These are phyloP conservation scores for Gambusia holbrooki DNA, from an alignment of 2,113 vertebrate species.

Conservation along the genomic window DNA sequence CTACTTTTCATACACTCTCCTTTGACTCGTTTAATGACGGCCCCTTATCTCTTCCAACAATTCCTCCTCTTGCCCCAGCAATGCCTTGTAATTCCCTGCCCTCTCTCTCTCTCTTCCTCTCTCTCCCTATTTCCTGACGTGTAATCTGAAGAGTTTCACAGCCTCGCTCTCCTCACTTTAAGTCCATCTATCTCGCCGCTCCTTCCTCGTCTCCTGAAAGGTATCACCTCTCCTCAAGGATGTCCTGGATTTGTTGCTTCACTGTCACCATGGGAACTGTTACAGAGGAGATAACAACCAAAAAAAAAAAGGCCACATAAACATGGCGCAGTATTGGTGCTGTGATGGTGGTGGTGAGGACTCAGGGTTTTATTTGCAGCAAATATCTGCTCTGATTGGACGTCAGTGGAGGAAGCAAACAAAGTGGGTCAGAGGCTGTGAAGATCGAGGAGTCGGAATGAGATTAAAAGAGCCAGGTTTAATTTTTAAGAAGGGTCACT, in stretches of 20 bases:
- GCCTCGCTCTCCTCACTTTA: conserved; percentile 13
- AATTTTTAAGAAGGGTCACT: conserved; percentile 11
- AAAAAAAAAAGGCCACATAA: conserved; percentile 22
- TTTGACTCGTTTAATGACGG: background rate
- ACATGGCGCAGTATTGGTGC: conserved; percentile 12
- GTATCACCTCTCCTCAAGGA: conserved; percentile 79
- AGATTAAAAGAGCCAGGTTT: background rate
- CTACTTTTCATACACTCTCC: background rate
- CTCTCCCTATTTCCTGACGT: background rate
- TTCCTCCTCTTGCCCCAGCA: background rate
- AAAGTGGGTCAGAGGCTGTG: conserved; percentile 25
- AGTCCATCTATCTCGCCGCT: conserved; percentile 21
- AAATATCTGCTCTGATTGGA: conserved; percentile 13
- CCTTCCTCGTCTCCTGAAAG: conserved; percentile 57
- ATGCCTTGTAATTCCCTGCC: background rate
- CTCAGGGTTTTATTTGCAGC: conserved; percentile 12
- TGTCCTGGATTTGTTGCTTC: conserved; percentile 76
- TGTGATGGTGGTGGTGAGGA: background rate
- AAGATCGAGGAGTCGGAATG: conserved; percentile 31
- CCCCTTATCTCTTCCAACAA: background rate
- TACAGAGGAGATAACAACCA: conserved; percentile 70
- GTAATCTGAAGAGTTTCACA: conserved; percentile 15
- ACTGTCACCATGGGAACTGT: conserved; percentile 79
- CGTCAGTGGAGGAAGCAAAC: conserved; percentile 2
- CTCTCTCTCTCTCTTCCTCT: background rate